These are phyloP conservation scores for Andrena bucephala DNA, from an alignment of 2,888 invertebrate species.

Conservation along the genomic window DNA sequence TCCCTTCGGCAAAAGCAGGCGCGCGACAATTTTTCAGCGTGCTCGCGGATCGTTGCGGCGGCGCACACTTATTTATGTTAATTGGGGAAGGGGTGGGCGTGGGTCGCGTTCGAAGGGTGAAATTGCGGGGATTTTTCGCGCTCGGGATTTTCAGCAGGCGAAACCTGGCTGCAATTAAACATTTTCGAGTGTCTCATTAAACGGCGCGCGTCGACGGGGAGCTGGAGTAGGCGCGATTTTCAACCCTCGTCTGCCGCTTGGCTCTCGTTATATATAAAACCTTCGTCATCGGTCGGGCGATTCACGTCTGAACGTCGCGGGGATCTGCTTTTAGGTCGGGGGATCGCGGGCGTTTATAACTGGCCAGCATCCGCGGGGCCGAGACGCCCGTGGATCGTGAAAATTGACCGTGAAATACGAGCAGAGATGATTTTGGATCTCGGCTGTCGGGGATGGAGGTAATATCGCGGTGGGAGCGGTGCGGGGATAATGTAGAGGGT, in stretches of 20 bases:
- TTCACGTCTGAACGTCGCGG: constrained; percentile 38
- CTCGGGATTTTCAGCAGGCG: background rate
- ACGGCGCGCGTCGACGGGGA: background rate
- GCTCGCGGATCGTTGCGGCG: background rate
- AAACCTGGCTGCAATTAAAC: background rate
- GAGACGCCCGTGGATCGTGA: background rate
- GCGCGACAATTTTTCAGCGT: background rate
- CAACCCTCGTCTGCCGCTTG: constrained; percentile 1
- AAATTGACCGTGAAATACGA: constrained; percentile 34
- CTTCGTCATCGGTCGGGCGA: constrained; percentile 50
- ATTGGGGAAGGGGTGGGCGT: background rate
- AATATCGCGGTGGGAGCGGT: background rate
- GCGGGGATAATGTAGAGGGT: background rate
- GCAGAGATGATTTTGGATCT: background rate
- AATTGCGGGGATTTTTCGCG: background rate
- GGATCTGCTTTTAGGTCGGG: constrained; percentile 44
- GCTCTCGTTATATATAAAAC: constrained; percentile 51
- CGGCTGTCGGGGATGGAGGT: background rate
- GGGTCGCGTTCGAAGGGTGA: background rate
- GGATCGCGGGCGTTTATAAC: constrained; percentile 9
- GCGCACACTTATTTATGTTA: constrained; percentile 11
- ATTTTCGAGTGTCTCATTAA: background rate
- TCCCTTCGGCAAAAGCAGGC: background rate
- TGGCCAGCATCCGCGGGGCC: background rate
- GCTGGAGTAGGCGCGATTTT: constrained; percentile 21